phyloP scores from a whole-genome alignment of 2,797 vertebrate species.

The Coccyzus lansbergi region DNA sequence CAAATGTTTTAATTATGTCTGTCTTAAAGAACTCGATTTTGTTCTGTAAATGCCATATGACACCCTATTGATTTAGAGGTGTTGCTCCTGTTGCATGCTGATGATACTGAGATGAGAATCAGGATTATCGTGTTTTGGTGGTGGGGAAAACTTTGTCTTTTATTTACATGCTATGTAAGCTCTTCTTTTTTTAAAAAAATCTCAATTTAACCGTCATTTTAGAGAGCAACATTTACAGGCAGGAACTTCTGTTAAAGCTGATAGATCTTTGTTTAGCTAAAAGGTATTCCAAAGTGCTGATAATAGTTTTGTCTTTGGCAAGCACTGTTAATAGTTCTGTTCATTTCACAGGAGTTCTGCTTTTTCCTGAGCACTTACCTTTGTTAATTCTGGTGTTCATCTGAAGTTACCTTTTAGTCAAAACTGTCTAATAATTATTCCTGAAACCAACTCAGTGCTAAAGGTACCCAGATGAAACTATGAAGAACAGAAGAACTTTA shows the following conservation, averaged over 20 bases:
- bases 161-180: not conserved
- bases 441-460: not conserved
- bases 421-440: slow-evolving; percentile 47
- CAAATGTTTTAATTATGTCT: not conserved
- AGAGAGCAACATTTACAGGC: not conserved
- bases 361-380: not conserved
- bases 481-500: not conserved
- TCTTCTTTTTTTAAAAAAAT: not conserved
- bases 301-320: not conserved
- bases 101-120: not conserved
- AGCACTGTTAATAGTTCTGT: not conserved
- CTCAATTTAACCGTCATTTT: not conserved
- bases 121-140: not conserved
- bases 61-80: not conserved
- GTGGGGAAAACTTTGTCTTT: not conserved
- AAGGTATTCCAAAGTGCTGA: not conserved
- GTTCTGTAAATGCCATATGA: not conserved
- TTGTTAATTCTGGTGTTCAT: slow-evolving; percentile 24
- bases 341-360: slow-evolving; percentile 6
- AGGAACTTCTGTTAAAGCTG: not conserved
- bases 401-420: slow-evolving; percentile 39
- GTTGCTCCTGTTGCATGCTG: not conserved
- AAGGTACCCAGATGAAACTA: not conserved
- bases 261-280: not conserved
- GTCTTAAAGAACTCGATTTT: not conserved